These are phyloP conservation scores for Oscheius sp. DNA, from an alignment of 1,140 invertebrate species.

Conservation along the genomic window DNA sequence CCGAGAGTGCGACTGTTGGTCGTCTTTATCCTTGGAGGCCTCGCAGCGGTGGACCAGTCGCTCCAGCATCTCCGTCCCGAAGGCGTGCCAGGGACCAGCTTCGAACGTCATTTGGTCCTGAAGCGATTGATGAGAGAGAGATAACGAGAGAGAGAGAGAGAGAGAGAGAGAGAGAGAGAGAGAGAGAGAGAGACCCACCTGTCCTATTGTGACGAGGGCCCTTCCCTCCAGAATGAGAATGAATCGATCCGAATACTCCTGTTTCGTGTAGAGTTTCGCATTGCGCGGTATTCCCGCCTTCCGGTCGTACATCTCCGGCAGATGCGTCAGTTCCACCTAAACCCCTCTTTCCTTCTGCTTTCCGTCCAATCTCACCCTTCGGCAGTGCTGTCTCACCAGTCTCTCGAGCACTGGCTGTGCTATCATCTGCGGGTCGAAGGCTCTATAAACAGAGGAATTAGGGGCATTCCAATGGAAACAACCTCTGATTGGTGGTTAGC, in stretches of 20 bases:
- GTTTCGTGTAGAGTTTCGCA: slow-evolving; percentile 53
- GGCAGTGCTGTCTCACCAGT: slow-evolving; percentile 57
- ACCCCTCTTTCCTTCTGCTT: slow-evolving; percentile 8
- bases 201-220: slow-evolving; percentile 58
- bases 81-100: slow-evolving; percentile 57
- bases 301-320: slow-evolving; percentile 50
- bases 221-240: slow-evolving; percentile 59
- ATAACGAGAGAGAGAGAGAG: slow-evolving; percentile 5
- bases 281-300: slow-evolving; percentile 49
- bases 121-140: slow-evolving; percentile 1
- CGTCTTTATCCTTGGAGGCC: not conserved
- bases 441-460: not conserved
- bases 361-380: slow-evolving; percentile 43
- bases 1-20: not conserved
- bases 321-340: slow-evolving; percentile 53
- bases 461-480: not conserved
- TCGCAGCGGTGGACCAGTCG: slow-evolving; percentile 29
- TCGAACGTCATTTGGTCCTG: slow-evolving; percentile 58
- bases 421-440: slow-evolving; percentile 40
- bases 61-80: slow-evolving; percentile 54
- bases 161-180: not conserved
- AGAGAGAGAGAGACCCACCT: too few relatives aligned
- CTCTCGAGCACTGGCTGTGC: slow-evolving; percentile 53
- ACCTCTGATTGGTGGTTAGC: slow-evolving; percentile 38
- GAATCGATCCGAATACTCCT: slow-evolving; percentile 55